phyloP scores from a whole-genome alignment of 2,113 vertebrate genomes.

The Scomber japonicus region DNA sequence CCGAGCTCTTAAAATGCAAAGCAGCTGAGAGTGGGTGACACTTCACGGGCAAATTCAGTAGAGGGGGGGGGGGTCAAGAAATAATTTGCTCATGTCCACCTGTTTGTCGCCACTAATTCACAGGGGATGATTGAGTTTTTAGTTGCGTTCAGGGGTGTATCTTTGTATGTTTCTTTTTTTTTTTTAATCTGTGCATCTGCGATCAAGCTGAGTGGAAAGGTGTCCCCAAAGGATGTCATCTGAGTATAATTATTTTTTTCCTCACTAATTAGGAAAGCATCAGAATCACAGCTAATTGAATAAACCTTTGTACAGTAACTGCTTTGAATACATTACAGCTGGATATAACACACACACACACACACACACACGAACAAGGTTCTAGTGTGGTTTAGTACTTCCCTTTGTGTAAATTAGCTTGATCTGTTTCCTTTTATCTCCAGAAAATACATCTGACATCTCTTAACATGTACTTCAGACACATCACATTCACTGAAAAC shows the following conservation, averaged over 20 bases:
- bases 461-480: background rate
- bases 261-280: constrained; percentile 64
- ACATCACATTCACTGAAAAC: background rate
- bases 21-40: background rate
- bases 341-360: constrained; percentile 11
- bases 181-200: constrained; percentile 44
- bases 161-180: background rate
- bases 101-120: constrained; percentile 7
- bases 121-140: constrained; percentile 35
- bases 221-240: constrained; percentile 40
- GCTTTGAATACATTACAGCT: constrained; percentile 21
- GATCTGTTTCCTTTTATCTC: background rate
- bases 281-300: constrained; percentile 58
- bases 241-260: constrained; percentile 54
- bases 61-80: background rate
- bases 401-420: background rate
- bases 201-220: constrained; percentile 49
- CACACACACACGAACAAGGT: background rate
- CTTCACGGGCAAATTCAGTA: background rate
- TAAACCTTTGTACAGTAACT: constrained; percentile 33
- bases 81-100: background rate
- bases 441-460: background rate
- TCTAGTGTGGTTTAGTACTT: background rate
- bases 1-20: background rate
- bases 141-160: constrained; percentile 2